phyloP scores from a whole-genome alignment of 1,140 invertebrate species.

The Bombus vancouverensis region DNA sequence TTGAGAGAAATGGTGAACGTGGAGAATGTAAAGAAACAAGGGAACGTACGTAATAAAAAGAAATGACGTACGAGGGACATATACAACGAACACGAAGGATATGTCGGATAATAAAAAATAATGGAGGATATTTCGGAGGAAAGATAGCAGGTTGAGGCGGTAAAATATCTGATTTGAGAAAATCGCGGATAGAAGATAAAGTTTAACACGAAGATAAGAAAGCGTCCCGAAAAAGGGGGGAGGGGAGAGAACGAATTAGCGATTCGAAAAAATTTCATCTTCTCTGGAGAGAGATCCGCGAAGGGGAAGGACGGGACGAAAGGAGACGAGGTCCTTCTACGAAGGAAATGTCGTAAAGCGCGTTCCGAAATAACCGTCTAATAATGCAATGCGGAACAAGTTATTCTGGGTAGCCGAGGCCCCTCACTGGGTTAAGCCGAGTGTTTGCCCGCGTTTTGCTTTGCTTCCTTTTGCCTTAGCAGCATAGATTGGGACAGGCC shows the following conservation, averaged over 20 bases:
- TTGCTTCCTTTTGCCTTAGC: conserved; percentile 70
- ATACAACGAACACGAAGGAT: too few species aligned
- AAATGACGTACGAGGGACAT: too few species aligned
- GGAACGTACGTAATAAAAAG: too few species aligned
- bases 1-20: too few species aligned
- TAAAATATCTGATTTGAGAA: too few species aligned
- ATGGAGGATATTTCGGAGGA: too few species aligned
- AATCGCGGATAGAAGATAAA: too few species aligned
- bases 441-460: conserved; percentile 73
- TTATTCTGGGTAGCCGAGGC: conserved; percentile 77
- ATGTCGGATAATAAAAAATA: too few species aligned
- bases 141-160: too few species aligned
- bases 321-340: conserved; percentile 50
- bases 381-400: conserved; percentile 81
- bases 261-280: conserved; percentile 13
- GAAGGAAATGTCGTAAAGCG: conserved; percentile 51
- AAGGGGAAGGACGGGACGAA: conserved; percentile 44
- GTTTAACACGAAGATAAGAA: too few species aligned
- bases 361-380: conserved; percentile 77
- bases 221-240: too few species aligned
- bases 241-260: background rate
- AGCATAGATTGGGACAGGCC: conserved; percentile 70
- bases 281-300: background rate
- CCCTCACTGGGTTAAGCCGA: conserved; percentile 77
- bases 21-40: too few species aligned